Base-by-base conservation (phyloP, 2,888 invertebrate genomes). In the Adelphocoris suturalis region DNA sequence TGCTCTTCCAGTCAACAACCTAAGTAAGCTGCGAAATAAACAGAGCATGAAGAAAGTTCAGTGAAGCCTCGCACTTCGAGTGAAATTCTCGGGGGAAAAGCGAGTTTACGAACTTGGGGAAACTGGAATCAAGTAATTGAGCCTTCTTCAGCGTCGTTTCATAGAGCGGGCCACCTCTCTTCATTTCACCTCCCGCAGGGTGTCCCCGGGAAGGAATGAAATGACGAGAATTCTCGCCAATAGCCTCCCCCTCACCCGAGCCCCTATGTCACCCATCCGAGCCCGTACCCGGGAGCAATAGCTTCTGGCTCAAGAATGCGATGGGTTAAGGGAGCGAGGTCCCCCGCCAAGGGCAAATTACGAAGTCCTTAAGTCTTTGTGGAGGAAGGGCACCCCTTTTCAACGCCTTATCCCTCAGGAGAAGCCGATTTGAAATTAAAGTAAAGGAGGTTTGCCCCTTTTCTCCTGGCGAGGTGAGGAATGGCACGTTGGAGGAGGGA, bases 191-290 rank as follows among this genome's bases (percentile, higher is more conserved):
- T 82, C 82, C 13, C 23, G 68, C 37, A 7, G 37, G 7, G 37
- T 37, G 37, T 37, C 37, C 37, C 7, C 37, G 55, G 48, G 27
- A 61, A 37, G 61, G 85, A 86, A 86, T 86, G 86, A 75, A 46
- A 75, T 86, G 86, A 86, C 27, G 86, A 75, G 86, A 86, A 86
- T 86, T 86, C 86, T 12, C 75, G 68, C 68, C 86, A 86, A 86
- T 86, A 86, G 47, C 68, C 23, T 46, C 82, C 4, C 19, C n/a
- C 19, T n/a, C n/a, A n/a, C n/a, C n/a, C 37, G 37, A 37, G 37
- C 37, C 37, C 37, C 3, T 37, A 2, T 37, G 37, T 7, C 37
- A 7, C 37, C 37, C 37, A 37, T 37, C 37, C 3, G 37, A 37
- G 7, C 37, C 37, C 37, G 37, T 2, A 37, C 23, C 23, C 52